These are phyloP conservation scores for Oriolus oriolus DNA, from an alignment of 2,113 vertebrate species.

Conservation along the genomic window DNA sequence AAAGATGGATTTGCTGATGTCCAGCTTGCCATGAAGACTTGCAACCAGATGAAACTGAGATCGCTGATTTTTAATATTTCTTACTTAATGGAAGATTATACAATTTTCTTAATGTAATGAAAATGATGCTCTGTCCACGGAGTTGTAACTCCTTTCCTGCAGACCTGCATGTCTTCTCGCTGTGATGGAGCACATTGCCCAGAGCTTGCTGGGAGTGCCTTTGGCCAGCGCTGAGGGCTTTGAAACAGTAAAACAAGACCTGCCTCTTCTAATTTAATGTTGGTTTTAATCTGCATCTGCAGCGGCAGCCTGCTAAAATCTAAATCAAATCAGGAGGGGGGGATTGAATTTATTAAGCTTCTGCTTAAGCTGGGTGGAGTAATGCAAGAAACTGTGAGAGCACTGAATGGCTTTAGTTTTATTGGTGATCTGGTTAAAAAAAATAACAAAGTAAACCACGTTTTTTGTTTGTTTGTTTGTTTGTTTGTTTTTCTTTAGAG, in stretches of 20 bases:
- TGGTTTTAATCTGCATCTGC: background rate
- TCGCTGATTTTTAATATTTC: background rate
- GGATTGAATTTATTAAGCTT: background rate
- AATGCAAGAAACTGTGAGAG: background rate
- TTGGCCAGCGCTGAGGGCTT: background rate
- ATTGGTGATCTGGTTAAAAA: background rate
- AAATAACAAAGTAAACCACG: background rate
- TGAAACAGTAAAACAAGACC: background rate
- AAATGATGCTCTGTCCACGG: rapidly evolving
- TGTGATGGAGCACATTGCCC: background rate
- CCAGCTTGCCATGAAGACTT: background rate
- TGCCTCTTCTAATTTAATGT: background rate
- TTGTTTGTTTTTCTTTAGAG: background rate
- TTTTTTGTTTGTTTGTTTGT: background rate
- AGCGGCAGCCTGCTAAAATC: background rate
- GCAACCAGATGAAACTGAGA: background rate
- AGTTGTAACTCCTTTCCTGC: background rate
- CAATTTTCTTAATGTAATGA: background rate
- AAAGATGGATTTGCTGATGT: background rate
- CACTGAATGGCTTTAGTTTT: background rate
- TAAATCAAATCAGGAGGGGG: background rate
- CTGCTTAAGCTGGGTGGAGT: background rate
- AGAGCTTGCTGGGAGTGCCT: background rate
- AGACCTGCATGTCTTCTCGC: rapidly evolving
- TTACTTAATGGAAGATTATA: background rate